These are phyloP conservation scores for Argyrosomus japonicus DNA, from an alignment of 2,113 vertebrate genomes.

Conservation along the genomic window DNA sequence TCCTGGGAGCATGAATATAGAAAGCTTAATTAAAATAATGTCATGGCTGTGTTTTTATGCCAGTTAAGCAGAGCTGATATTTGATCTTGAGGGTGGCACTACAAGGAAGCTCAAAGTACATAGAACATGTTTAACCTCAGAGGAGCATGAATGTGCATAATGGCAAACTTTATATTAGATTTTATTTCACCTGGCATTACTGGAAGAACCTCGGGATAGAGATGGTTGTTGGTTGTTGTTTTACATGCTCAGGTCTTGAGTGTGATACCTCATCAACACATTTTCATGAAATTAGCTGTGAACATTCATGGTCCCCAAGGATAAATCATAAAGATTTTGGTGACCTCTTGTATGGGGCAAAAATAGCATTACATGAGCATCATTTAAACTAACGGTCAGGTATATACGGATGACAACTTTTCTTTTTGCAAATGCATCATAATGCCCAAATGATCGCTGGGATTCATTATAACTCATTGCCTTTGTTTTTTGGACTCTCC, in stretches of 20 bases:
- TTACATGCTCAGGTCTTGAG: no score
- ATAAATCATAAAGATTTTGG: no score
- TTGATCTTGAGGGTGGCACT: not conserved
- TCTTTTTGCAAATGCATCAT: not conserved
- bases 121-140: not conserved
- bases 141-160: not conserved
- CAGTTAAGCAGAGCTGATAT: not conserved
- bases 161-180: not conserved
- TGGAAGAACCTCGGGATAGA: no score
- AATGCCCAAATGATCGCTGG: not conserved
- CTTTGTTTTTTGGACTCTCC: not conserved
- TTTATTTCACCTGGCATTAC: not conserved
- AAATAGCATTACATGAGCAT: not conserved
- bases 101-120: not conserved
- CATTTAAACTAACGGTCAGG: not conserved
- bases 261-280: no score
- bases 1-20: not conserved
- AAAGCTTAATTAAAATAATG: not conserved
- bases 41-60: not conserved
- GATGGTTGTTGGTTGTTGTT: no score
- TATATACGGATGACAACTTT: not conserved
- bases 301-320: no score
- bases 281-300: no score
- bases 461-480: not conserved
- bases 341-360: not conserved